A percentile compares a stretch with the other conserved stretches of the same genome.
Conservation (phyloP, 2,888 invertebrate genomes). For the Acleris holmiana region DNA sequence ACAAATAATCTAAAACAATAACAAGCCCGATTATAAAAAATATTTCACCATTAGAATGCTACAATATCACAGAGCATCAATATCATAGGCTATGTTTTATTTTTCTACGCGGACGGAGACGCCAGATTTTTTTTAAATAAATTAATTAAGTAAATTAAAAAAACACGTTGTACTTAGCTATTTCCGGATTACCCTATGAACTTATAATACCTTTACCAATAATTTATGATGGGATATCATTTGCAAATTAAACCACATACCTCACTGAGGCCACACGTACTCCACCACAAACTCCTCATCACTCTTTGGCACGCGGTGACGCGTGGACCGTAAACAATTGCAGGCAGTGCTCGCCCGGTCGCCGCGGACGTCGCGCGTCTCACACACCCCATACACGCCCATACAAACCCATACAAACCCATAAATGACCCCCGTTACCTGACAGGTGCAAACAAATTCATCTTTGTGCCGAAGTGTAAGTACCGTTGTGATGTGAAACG, state of each 20-base stretch:
- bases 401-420: conserved; percentile 22
- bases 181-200: no score
- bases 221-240: no score
- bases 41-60: no score
- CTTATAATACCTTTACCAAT: no score
- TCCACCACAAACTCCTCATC: conserved; percentile 42
- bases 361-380: conserved; percentile 66
- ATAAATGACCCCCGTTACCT: conserved; percentile 43
- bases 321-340: conserved; percentile 72
- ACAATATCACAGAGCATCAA: no score
- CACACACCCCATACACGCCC: conserved; percentile 39
- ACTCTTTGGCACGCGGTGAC: conserved; percentile 18
- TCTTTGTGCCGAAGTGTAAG: conserved; percentile 50
- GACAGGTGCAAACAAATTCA: conserved; percentile 65
- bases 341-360: conserved; percentile 74
- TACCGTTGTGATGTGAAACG: conserved; percentile 58
- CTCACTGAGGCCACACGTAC: conserved; percentile 48
- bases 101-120: no score
- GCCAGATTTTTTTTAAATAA: no score
- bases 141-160: no score
- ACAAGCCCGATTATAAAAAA: no score
- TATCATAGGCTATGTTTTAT: no score
- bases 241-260: neutral
- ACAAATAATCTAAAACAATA: no score
- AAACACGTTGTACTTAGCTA: no score